phyloP scores from a whole-genome alignment of 2,888 invertebrate genomes.

The Dyspetes luteomarginatus region DNA sequence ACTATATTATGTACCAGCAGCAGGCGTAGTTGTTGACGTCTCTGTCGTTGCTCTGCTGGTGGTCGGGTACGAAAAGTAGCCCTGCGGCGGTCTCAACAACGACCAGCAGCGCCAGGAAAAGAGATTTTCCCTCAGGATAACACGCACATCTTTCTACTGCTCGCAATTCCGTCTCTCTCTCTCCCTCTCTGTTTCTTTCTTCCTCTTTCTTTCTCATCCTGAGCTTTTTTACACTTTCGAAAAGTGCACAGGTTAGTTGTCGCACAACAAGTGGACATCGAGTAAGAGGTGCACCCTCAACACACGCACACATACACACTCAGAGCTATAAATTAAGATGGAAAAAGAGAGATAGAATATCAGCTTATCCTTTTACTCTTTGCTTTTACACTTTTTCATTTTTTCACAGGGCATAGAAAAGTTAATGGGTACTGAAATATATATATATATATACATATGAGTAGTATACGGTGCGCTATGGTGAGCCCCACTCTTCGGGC shows the following conservation, averaged over 20 bases:
- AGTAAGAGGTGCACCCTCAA: not conserved
- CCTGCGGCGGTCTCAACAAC: constrained; percentile 19
- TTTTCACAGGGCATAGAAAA: constrained; percentile 39
- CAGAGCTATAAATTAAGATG: not conserved
- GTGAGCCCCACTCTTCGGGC: too few species aligned
- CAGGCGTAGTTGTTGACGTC: constrained; percentile 47
- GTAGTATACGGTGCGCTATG: too few species aligned
- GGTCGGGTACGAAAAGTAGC: constrained; percentile 38
- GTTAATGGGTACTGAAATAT: constrained; percentile 6
- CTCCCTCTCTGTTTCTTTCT: constrained; percentile 20
- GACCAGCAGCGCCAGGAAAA: constrained; percentile 36
- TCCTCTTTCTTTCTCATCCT: constrained; percentile 2
- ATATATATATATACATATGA: not conserved
- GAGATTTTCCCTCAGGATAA: constrained; percentile 41
- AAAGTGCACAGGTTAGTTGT: constrained; percentile 59
- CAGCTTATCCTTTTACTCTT: constrained; percentile 28
- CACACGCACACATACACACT: not conserved
- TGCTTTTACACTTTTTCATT: constrained; percentile 10
- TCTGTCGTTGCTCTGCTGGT: constrained; percentile 17
- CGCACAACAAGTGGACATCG: constrained; percentile 11
- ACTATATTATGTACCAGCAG: not conserved
- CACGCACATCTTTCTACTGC: constrained; percentile 26
- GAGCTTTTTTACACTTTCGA: constrained; percentile 17
- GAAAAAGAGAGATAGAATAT: constrained; percentile 35
- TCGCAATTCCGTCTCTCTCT: constrained; percentile 4